Conservation (phyloP, 2,113 vertebrate species). For the Onychostoma macrolepis region DNA sequence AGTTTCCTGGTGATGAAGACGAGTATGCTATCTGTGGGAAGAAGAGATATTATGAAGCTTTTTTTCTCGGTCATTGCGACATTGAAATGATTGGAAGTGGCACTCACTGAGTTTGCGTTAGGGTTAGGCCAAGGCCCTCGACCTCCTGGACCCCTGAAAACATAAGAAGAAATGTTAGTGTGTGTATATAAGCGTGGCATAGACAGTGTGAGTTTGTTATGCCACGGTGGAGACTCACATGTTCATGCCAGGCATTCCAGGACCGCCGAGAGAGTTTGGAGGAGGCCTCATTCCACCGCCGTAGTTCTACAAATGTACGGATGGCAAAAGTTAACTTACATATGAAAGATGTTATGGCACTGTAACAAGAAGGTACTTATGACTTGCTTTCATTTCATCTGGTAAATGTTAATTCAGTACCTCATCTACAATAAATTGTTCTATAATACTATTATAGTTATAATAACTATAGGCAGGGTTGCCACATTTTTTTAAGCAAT, state of each 20-base stretch:
- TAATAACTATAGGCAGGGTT: not conserved
- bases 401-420: not conserved
- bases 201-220: not conserved
- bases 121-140: slow-evolving; percentile 83
- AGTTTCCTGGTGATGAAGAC: slow-evolving; percentile 91
- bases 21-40: slow-evolving; percentile 85
- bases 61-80: not conserved
- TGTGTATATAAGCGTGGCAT: not conserved
- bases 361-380: not conserved
- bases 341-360: not conserved
- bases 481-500: no score
- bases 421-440: not conserved
- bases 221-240: slow-evolving; percentile 72
- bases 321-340: not conserved
- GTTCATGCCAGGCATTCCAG: slow-evolving; percentile 78
- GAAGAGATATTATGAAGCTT: not conserved
- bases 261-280: slow-evolving; percentile 77
- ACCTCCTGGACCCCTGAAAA: slow-evolving; percentile 83
- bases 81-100: not conserved
- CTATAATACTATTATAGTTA: not conserved
- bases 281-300: slow-evolving; percentile 78
- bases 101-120: slow-evolving; percentile 79
- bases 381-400: not conserved
- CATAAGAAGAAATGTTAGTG: slow-evolving; percentile 25
- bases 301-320: slow-evolving; percentile 71